Percentiles rank a stretch among this genome's conserved stretches.
phyloP scores from a whole-genome alignment of 2,113 vertebrate species.

The Heloderma charlesbogerti region DNA sequence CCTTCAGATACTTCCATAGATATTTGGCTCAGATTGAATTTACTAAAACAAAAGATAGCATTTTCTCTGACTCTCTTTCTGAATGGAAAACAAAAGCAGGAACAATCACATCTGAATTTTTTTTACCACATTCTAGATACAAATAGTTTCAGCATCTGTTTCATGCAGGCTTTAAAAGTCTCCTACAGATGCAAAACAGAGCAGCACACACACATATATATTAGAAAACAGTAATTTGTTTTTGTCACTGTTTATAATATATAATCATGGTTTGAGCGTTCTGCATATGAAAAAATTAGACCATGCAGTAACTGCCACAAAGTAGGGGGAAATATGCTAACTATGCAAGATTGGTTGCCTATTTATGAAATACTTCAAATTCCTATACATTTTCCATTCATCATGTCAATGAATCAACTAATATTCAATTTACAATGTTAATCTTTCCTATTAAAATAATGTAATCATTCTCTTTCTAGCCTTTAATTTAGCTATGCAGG shows the following conservation, averaged over 20 bases:
- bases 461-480: conserved; percentile 60
- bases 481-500: conserved; percentile 51
- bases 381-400: conserved; percentile 65
- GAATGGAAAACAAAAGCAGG: background rate
- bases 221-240: background rate
- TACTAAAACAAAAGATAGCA: background rate
- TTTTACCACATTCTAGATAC: background rate
- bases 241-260: background rate
- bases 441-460: conserved; percentile 65
- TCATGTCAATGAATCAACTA: conserved; percentile 59
- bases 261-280: background rate
- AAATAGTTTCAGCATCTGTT: background rate
- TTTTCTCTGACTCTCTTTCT: background rate
- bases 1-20: background rate
- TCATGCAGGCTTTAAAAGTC: background rate
- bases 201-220: background rate
- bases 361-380: conserved; percentile 58
- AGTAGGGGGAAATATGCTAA: conserved; percentile 4
- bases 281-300: background rate
- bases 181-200: background rate
- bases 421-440: conserved; percentile 65
- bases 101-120: background rate
- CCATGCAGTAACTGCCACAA: background rate
- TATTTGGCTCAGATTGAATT: background rate
- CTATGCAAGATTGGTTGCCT: conserved; percentile 21